Base-by-base conservation (phyloP, 2,797 vertebrate genomes). In the Acridotheres tristis region DNA sequence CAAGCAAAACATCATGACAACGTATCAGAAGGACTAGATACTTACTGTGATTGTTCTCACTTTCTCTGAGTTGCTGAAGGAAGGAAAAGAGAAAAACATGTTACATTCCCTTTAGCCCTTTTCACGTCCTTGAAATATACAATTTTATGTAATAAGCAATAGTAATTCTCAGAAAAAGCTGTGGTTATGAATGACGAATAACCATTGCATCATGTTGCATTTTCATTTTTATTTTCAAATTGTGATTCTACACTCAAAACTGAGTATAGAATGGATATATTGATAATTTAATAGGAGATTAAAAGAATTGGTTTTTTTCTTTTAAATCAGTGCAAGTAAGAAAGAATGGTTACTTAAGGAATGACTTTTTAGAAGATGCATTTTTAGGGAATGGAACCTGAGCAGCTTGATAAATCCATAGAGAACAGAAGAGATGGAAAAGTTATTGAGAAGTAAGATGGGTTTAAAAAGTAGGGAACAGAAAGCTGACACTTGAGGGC, bases 201-300 rank as follows among this genome's bases (percentile, higher is more conserved):
- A 96, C 65, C 13, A 34, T 63, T 93, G 65, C 51, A 91, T 91
- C 83, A 51, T 68, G 83, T 93, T 96, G 50, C 25, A 42, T 87
- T 97, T 96, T 97, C 88, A 67, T 94, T 97, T 96, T 89, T 72
- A 54, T 78, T 94, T 68, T 40, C 42, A 66, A 94, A 79, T 90
- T 93, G 91, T 91, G 78, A 93, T 92, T 88, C 71, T 63, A 30
- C 16, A 36, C 88, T 79, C 68, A 69, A 67, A 85, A 81, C 7
- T 36, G 73, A 92, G 51, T 78, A 83, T 63, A 78, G 65, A 86
- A 94, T 43, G 32, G 54, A 76, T 81, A 30, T 45, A 76, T 17
- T 73, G 93, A 68, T 95, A 90, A 93, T 58, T 83, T 90, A 87
- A 72, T 77, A 83, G 77, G 57, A 91, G 72, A 58, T 85, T 15